Evolutionary conservation across 2,113 vertebrate species (phyloP), one percentile per base, ranked within the genome.

Genomic region (Dipodomys spectabilis): DNA sequence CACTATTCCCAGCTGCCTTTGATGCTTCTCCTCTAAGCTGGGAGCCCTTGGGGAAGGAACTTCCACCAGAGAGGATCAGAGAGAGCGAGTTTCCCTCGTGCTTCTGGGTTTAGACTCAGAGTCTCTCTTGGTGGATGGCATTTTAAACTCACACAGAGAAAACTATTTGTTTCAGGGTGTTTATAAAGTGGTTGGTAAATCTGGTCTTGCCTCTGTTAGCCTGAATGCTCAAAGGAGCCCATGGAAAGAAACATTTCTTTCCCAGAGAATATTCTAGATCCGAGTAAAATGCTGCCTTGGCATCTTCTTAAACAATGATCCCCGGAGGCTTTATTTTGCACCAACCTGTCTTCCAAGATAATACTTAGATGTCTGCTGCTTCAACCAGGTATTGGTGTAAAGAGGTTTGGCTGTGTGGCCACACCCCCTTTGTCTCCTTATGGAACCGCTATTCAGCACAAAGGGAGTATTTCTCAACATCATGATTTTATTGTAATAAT

Each of bases 101-200:
- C 64, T 81, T 44, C 75, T 23, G 9, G 35, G 73, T 62, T 94
- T 49, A 35, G 23, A 65, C 62, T 16, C 30, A 28, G 64, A n/a
- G n/a, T 77, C 75, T 78, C 12, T 78, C 71, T 91, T 69, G 57
- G 73, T 11, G 18, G 35, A 53, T 82, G 60, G 39, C 44, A 12
- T 86, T 95, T 82, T 69, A 65, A 62, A 39, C 44, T 88, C 8
- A 60, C 7, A 30, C 49, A 44, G 49, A 83, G 68, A 83, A 35
- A 74, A 25, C 53, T 53, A 2, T 82, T 92, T 72, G 35, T 95
- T 94, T 80, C 28, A 23, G 65, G 57, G 18, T 86, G 82, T 80
- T 28, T 62, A 44, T 64, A 83, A 86, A 88, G 35, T 2, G 5
- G 79, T 73, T 89, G 44, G 57, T 80, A 60, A 19, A 49, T 68